Evolutionary conservation across 2,113 vertebrate genomes (phyloP).

Genomic region (Cryptomyrus ogoouensis): DNA sequence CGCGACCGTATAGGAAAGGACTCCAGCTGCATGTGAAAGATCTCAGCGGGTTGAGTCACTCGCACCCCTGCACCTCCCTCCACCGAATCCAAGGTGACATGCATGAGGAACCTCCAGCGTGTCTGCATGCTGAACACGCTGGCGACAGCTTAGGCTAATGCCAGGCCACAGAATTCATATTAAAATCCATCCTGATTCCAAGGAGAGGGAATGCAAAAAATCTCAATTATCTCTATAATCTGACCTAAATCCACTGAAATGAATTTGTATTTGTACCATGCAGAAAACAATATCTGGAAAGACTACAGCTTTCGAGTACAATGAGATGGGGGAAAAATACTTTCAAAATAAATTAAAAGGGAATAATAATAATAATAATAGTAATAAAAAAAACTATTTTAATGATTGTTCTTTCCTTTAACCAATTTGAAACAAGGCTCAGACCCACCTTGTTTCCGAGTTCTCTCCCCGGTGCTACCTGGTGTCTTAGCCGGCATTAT

Average conservation of each 20-base stretch:
- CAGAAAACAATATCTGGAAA: not conserved
- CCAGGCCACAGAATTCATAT: not conserved
- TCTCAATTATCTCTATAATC: not conserved
- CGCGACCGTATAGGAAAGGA: constrained; percentile 50
- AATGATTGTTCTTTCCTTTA: not conserved
- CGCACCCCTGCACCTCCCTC: constrained; percentile 29
- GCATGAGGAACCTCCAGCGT: not conserved
- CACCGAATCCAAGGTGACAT: constrained; percentile 43
- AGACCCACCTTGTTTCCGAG: constrained; percentile 79
- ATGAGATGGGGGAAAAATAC: constrained; percentile 32
- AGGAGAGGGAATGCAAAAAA: not conserved
- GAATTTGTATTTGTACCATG: not conserved
- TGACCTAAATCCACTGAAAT: not conserved
- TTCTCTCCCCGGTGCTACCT: constrained; percentile 56
- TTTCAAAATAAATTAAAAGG: constrained; percentile 21
- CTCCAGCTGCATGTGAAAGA: constrained; percentile 39
- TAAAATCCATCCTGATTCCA: constrained; percentile 2
- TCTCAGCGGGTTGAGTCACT: constrained; percentile 47
- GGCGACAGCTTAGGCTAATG: not conserved
- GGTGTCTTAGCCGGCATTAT: constrained; percentile 54
- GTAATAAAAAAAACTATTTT: not conserved
- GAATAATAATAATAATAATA: constrained; percentile 3
- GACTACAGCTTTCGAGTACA: constrained; percentile 13
- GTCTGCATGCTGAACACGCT: not conserved
- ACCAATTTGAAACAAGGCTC: constrained; percentile 34